Percentiles rank a stretch among this genome's conserved stretches.
These are phyloP conservation scores for Trissolcus basalis DNA, from an alignment of 1,140 invertebrate species.

Conservation along the genomic window DNA sequence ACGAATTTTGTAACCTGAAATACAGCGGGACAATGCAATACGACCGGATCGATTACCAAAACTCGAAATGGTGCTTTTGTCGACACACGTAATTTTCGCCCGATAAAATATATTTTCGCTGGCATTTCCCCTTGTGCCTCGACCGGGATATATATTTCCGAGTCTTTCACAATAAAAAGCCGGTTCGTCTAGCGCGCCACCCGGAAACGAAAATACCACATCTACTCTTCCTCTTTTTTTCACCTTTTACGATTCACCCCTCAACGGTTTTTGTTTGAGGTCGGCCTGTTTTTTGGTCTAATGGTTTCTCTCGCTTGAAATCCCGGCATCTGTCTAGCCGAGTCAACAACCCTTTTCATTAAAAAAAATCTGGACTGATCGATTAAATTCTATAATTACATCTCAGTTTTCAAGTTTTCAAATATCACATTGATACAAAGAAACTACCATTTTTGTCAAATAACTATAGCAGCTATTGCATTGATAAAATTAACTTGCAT, in stretches of 20 bases:
- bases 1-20: slow-evolving; percentile 45
- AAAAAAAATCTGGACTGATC: slow-evolving; percentile 47
- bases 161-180: slow-evolving; percentile 50
- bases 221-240: slow-evolving; percentile 63
- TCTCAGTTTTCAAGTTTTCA: not conserved
- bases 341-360: slow-evolving; percentile 67
- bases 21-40: slow-evolving; percentile 51
- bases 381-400: slow-evolving; percentile 32
- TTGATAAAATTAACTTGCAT: too few relatives aligned
- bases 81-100: slow-evolving; percentile 52
- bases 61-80: slow-evolving; percentile 49
- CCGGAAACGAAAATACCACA: slow-evolving; percentile 68
- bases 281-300: slow-evolving; percentile 65
- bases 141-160: slow-evolving; percentile 38
- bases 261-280: slow-evolving; percentile 66
- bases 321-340: slow-evolving; percentile 49
- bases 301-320: slow-evolving; percentile 70
- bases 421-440: not conserved
- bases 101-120: slow-evolving; percentile 55
- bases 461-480: too few relatives aligned
- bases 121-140: slow-evolving; percentile 31
- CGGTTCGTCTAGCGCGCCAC: slow-evolving; percentile 55
- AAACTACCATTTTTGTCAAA: too few relatives aligned
- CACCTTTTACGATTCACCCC: slow-evolving; percentile 60
- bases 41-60: slow-evolving; percentile 48